Evolutionary conservation across 1,140 invertebrate genomes (phyloP).

Genomic region (Drosophila santomea): DNA sequence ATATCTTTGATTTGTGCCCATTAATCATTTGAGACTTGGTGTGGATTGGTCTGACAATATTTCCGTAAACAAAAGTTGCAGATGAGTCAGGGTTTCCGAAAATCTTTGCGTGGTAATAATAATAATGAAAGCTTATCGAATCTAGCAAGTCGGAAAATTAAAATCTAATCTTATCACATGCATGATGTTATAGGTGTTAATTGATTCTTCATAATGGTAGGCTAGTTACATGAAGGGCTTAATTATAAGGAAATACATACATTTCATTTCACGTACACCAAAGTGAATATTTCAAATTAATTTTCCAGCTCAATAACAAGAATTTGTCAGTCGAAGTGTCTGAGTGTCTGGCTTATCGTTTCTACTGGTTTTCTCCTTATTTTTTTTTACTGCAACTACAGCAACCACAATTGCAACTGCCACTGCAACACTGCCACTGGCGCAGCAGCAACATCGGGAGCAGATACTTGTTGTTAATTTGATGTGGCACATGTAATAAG

Average conservation of each 20-base stretch:
- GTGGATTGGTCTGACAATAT: neutral
- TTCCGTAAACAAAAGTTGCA: neutral
- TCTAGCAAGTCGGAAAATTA: neutral
- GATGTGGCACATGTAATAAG: slow-evolving; percentile 72
- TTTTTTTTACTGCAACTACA: slow-evolving; percentile 4
- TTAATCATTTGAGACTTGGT: slow-evolving; percentile 2
- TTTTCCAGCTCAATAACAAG: neutral
- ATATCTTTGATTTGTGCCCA: slow-evolving; percentile 4
- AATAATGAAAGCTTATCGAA: neutral
- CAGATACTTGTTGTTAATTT: slow-evolving; percentile 58
- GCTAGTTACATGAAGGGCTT: too few relatives aligned
- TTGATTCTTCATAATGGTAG: too few relatives aligned
- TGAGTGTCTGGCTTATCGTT: neutral
- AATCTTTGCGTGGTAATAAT: neutral
- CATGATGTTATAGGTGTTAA: too few relatives aligned
- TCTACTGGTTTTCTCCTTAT: slow-evolving; percentile 24
- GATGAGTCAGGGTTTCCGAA: slow-evolving; percentile 7
- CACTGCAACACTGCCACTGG: slow-evolving; percentile 5
- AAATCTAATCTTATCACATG: neutral
- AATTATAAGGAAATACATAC: too few relatives aligned
- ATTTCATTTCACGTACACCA: too few relatives aligned
- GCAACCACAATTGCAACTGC: slow-evolving; percentile 8
- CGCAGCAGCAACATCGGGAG: slow-evolving; percentile 30
- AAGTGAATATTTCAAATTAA: too few relatives aligned
- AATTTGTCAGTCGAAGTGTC: slow-evolving; percentile 4